Percentiles rank a stretch among this genome's conserved stretches.
Conservation (phyloP, 1,140 invertebrate species). For the Cydia fagiglandana region DNA sequence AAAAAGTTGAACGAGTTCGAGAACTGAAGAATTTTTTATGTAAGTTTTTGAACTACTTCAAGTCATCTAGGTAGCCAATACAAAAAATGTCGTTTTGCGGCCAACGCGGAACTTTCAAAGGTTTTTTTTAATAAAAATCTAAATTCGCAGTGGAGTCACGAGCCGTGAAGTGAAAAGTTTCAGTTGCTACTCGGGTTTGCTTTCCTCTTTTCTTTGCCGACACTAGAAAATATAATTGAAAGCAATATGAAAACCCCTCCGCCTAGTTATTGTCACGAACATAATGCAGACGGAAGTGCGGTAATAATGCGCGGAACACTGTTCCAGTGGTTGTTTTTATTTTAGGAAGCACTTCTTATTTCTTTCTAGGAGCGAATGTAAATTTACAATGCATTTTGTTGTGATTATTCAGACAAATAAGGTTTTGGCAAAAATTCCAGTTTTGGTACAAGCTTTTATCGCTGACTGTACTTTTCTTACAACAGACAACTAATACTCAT, state of each 20-base stretch:
- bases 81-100: conserved; percentile 38
- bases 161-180: conserved; percentile 54
- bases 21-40: background rate
- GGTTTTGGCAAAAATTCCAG: no score
- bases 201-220: conserved; percentile 37
- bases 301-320: conserved; percentile 12
- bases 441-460: no score
- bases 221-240: conserved; percentile 29
- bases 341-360: background rate
- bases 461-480: no score
- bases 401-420: no score
- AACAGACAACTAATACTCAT: no score
- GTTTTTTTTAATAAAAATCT: conserved; percentile 59
- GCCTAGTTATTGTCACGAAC: conserved; percentile 28
- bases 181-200: conserved; percentile 42
- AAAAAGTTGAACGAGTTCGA: background rate
- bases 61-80: background rate
- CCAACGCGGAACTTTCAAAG: conserved; percentile 50
- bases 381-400: background rate
- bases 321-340: background rate
- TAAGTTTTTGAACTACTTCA: conserved; percentile 7
- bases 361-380: background rate
- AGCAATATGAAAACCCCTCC: conserved; percentile 26
- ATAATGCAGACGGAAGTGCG: conserved; percentile 21
- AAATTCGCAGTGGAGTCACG: conserved; percentile 54